These are phyloP conservation scores for Chydorus sphaericus DNA, from an alignment of 2,888 invertebrate species.

Conservation along the genomic window DNA sequence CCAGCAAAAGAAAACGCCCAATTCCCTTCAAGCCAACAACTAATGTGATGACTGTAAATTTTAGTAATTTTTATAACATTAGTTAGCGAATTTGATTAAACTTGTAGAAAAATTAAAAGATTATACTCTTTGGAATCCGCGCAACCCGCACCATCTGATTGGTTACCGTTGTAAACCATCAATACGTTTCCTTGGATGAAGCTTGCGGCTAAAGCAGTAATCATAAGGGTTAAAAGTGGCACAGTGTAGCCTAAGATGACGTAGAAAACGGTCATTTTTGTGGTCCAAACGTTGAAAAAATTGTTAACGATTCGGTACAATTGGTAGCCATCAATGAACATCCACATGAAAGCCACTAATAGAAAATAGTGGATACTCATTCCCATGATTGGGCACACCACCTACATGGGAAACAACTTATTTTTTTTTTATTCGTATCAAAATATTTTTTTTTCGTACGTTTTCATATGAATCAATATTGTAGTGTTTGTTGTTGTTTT, in stretches of 20 bases:
- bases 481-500: no score
- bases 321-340: constrained; percentile 37
- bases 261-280: constrained; percentile 30
- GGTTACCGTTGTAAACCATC: no score
- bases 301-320: constrained; percentile 34
- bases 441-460: constrained; percentile 17
- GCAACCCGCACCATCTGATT: no score
- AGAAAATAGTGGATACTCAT: constrained; percentile 33
- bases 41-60: no score
- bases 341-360: constrained; percentile 35
- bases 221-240: constrained; percentile 18
- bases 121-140: no score
- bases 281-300: constrained; percentile 31
- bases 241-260: constrained; percentile 31
- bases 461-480: constrained; percentile 31
- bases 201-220: constrained; percentile 14
- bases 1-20: constrained; percentile 23
- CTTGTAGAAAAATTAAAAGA: constrained; percentile 16
- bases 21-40: constrained; percentile 23
- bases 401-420: no score
- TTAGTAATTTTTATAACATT: no score
- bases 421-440: constrained; percentile 17
- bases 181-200: no score
- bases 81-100: constrained; percentile 20
- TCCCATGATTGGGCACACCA: constrained; percentile 30